Percentiles rank a stretch among this genome's conserved stretches.
Evolutionary conservation across 1,140 invertebrate genomes (phyloP).

Genomic region (Caenorhabditis inopinata): DNA sequence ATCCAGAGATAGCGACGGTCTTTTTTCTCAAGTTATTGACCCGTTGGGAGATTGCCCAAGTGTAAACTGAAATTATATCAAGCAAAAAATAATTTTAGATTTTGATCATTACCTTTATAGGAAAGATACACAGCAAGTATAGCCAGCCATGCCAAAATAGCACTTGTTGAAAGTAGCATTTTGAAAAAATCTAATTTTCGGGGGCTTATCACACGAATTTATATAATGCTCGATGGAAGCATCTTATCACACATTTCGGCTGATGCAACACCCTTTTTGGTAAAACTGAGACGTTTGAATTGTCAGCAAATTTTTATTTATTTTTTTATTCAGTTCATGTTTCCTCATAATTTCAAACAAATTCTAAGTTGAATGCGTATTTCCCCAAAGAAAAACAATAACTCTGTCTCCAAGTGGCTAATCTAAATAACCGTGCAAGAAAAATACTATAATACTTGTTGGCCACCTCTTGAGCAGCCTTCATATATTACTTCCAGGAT

Average conservation of each 20-base stretch:
- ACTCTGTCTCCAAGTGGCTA: too few species aligned
- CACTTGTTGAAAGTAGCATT: neutral
- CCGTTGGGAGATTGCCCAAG: neutral
- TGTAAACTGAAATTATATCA: neutral
- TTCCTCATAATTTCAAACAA: too few species aligned
- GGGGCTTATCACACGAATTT: neutral
- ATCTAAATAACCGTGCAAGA: too few species aligned
- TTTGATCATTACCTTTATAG: neutral
- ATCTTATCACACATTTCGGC: constrained; percentile 1
- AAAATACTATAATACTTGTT: too few species aligned
- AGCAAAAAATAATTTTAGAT: neutral
- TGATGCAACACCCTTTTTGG: neutral
- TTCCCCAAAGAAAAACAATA: too few species aligned
- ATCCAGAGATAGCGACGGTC: constrained; percentile 41
- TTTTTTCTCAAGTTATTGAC: neutral
- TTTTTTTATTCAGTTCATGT: too few species aligned
- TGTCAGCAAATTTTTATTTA: neutral
- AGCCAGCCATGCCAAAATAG: neutral
- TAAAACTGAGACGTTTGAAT: neutral
- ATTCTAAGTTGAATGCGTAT: too few species aligned
- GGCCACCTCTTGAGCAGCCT: neutral
- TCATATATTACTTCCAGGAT: neutral
- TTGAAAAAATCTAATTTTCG: neutral
- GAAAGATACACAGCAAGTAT: neutral
- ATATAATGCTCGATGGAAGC: neutral